A percentile compares a stretch with the other conserved stretches of the same genome.
Evolutionary conservation across 2,888 invertebrate genomes (phyloP).

Genomic region (Drosophila peninsularis): DNA sequence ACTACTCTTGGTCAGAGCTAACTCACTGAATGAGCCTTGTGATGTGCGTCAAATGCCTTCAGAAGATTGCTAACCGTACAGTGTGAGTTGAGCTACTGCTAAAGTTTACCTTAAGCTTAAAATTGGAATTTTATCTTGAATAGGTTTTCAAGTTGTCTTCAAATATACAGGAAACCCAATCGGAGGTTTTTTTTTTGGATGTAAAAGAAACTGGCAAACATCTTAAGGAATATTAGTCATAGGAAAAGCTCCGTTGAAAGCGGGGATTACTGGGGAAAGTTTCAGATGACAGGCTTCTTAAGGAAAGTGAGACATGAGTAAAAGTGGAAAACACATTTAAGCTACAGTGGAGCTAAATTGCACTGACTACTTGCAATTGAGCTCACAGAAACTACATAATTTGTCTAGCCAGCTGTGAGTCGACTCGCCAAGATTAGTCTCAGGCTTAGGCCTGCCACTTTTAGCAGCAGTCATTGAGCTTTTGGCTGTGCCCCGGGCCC

Average conservation of each 20-base stretch:
- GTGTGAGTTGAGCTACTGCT: background rate
- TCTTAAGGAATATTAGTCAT: background rate
- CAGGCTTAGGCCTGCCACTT: slow-evolving; percentile 3
- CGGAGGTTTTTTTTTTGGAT: background rate
- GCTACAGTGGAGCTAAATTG: slow-evolving; percentile 5
- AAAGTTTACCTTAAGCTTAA: background rate
- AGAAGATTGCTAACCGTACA: background rate
- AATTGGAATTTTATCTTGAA: too few species aligned
- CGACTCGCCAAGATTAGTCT: slow-evolving; percentile 10
- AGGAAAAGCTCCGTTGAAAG: background rate
- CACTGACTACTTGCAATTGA: slow-evolving; percentile 18
- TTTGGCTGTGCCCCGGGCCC: slow-evolving; percentile 1
- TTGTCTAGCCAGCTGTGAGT: background rate
- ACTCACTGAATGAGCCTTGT: background rate
- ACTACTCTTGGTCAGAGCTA: slow-evolving; percentile 6
- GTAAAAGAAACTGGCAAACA: background rate
- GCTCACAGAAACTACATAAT: background rate
- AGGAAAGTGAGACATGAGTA: background rate
- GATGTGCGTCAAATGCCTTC: background rate
- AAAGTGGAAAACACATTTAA: too few species aligned
- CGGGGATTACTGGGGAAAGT: background rate
- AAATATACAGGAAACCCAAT: background rate
- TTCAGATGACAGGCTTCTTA: background rate
- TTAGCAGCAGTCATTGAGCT: slow-evolving; percentile 16
- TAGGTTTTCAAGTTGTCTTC: too few species aligned